phyloP scores from a whole-genome alignment of 2,797 vertebrate species.

The Rhabdomys pumilio region DNA sequence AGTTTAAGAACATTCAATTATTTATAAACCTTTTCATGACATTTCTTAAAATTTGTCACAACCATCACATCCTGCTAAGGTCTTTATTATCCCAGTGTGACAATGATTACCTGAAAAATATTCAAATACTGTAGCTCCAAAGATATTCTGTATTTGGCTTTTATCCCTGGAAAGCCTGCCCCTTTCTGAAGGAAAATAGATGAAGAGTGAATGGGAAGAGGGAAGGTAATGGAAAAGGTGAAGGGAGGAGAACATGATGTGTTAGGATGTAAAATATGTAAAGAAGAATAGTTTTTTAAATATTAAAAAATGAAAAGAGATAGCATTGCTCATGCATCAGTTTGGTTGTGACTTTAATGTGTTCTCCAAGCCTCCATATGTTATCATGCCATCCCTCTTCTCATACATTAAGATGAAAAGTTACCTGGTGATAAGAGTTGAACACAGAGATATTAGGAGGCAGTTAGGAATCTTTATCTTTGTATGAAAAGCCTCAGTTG shows the following conservation, averaged over 20 bases:
- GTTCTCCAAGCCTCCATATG: no score
- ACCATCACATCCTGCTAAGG: background rate
- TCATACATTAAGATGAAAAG: background rate
- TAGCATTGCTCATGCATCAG: background rate
- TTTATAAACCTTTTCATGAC: background rate
- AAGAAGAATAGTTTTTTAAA: background rate
- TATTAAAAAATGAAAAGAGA: background rate
- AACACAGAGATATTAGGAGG: background rate
- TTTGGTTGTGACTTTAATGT: background rate
- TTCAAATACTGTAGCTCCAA: background rate
- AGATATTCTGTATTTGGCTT: background rate
- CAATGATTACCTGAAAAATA: background rate
- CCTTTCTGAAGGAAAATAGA: background rate
- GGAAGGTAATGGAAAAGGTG: background rate
- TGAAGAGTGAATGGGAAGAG: background rate
- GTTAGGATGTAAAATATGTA: background rate
- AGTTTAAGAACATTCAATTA: background rate
- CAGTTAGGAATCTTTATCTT: background rate
- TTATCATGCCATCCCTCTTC: background rate
- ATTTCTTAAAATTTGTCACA: background rate
- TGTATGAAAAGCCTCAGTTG: fast-evolving
- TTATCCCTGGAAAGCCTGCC: background rate
- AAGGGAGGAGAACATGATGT: background rate
- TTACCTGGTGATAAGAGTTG: no score
- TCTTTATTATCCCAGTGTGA: background rate